Evolutionary conservation across 2,113 vertebrate genomes (phyloP).

Genomic region (Triplophysa rosa): DNA sequence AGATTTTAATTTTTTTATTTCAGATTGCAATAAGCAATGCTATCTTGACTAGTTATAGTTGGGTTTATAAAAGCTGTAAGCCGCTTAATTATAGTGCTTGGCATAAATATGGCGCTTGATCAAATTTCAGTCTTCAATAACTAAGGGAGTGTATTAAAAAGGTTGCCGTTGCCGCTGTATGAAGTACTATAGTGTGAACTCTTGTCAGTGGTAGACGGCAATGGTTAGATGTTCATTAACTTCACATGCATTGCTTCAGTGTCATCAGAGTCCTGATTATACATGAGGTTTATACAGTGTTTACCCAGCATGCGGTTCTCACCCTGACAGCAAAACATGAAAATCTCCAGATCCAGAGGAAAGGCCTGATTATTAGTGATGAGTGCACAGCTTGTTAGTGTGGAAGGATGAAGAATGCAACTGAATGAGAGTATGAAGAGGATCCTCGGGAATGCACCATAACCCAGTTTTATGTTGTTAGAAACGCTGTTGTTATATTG

Average conservation of each 20-base stretch:
- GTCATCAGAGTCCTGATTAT: not conserved
- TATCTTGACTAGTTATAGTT: conserved; percentile 2
- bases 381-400: not conserved
- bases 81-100: not conserved
- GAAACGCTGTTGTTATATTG: not conserved
- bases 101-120: not conserved
- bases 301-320: not conserved
- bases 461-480: not conserved
- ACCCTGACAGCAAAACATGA: conserved; percentile 4
- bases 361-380: not conserved
- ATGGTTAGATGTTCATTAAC: conserved; percentile 9
- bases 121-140: not conserved
- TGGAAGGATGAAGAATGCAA: not conserved
- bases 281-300: not conserved
- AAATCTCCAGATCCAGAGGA: not conserved
- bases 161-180: not conserved
- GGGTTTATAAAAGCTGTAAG: not conserved
- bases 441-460: not conserved
- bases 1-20: not conserved
- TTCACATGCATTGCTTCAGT: not conserved
- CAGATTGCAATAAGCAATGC: not conserved
- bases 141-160: not conserved
- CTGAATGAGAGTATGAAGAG: not conserved
- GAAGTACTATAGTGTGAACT: not conserved
- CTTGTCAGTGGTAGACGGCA: not conserved